Evolutionary conservation across 2,888 invertebrate species (phyloP).

Genomic region (Neoaliturus tenellus): DNA sequence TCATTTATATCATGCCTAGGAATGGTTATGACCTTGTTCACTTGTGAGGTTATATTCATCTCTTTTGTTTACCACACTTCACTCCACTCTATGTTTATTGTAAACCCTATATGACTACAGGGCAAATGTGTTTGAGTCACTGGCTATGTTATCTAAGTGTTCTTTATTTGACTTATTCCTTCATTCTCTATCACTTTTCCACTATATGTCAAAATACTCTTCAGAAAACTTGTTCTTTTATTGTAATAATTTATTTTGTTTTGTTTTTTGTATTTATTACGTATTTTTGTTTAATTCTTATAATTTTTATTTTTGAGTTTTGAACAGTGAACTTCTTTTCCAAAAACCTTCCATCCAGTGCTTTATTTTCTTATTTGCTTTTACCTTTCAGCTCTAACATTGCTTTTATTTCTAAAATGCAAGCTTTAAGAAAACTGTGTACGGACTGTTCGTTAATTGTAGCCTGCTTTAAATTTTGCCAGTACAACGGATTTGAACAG

Average conservation of each 20-base stretch:
- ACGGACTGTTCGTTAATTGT: neutral
- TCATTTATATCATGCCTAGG: neutral
- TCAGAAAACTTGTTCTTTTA: too few species aligned
- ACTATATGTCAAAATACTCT: neutral
- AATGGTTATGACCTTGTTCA: neutral
- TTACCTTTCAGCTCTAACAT: neutral
- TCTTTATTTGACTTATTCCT: neutral
- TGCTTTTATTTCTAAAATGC: neutral
- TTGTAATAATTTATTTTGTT: too few species aligned
- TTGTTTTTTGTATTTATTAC: neutral
- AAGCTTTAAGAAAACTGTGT: neutral
- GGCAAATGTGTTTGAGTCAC: conserved; percentile 7
- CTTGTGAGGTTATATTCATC: neutral
- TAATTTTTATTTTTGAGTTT: conserved; percentile 2
- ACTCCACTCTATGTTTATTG: neutral
- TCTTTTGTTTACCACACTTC: neutral
- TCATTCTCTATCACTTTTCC: neutral
- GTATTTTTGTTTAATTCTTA: neutral
- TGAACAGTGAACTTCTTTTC: conserved; percentile 8
- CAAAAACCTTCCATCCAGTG: neutral
- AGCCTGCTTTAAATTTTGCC: conserved; percentile 44
- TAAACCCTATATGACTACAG: neutral
- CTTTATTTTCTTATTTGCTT: neutral
- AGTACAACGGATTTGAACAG: conserved; percentile 99
- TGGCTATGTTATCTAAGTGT: neutral